Evolutionary conservation across 2,888 invertebrate species (phyloP).

Genomic region (Zygaena filipendulae): DNA sequence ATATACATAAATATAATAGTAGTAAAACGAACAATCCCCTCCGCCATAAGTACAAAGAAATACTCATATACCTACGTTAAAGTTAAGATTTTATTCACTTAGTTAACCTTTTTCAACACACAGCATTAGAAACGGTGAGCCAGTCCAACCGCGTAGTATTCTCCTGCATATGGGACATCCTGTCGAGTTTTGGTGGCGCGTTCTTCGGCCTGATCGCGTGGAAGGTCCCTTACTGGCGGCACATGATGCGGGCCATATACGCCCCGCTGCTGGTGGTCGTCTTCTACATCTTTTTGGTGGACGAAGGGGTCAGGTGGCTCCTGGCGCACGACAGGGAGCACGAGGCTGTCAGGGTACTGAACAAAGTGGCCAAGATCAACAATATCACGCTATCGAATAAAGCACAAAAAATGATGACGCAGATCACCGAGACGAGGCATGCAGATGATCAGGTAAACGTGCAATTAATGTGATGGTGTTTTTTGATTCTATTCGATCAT

Average conservation of each 20-base stretch:
- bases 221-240: slow-evolving; percentile 77
- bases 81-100: too few relatives aligned
- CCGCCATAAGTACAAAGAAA: too few relatives aligned
- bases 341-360: slow-evolving; percentile 72
- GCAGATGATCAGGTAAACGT: slow-evolving; percentile 31
- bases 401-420: slow-evolving; percentile 50
- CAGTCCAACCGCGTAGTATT: slow-evolving; percentile 50
- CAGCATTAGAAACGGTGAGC: slow-evolving; percentile 51
- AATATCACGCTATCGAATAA: slow-evolving; percentile 67
- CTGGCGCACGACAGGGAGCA: slow-evolving; percentile 74
- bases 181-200: slow-evolving; percentile 72
- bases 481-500: slow-evolving; percentile 1
- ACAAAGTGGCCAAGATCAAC: slow-evolving; percentile 74
- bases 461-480: slow-evolving; percentile 6
- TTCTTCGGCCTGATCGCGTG: slow-evolving; percentile 77
- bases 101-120: too few relatives aligned
- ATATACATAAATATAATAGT: too few relatives aligned
- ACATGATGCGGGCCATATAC: slow-evolving; percentile 75
- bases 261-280: slow-evolving; percentile 76
- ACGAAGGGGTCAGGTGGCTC: slow-evolving; percentile 85
- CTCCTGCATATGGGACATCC: slow-evolving; percentile 48
- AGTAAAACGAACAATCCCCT: too few relatives aligned
- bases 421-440: slow-evolving; percentile 34
- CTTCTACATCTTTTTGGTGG: slow-evolving; percentile 77
- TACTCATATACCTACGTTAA: too few relatives aligned